A percentile compares a stretch with the other conserved stretches of the same genome.
These are phyloP conservation scores for Aspiorhynchus laticeps DNA, from an alignment of 2,113 vertebrate species.

Conservation along the genomic window DNA sequence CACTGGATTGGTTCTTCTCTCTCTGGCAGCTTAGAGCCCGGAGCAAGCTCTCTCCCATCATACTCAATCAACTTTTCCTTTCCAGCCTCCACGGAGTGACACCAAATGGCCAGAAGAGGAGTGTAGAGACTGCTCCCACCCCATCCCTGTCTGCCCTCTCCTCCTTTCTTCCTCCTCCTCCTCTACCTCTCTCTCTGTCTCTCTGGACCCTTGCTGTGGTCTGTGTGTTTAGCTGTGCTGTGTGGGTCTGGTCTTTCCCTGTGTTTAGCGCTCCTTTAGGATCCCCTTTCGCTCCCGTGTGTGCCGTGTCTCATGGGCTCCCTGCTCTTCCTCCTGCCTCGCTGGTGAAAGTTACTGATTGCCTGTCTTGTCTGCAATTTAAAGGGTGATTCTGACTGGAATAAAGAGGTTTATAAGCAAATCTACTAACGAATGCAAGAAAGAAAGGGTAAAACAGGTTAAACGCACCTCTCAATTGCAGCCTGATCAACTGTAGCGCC, in stretches of 20 bases:
- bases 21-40: slow-evolving; percentile 34
- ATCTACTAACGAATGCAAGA: slow-evolving; percentile 42
- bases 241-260: slow-evolving; percentile 69
- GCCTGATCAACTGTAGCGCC: slow-evolving; percentile 93
- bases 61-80: slow-evolving; percentile 60
- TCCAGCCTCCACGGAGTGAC: slow-evolving; percentile 68
- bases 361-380: slow-evolving; percentile 98
- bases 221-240: slow-evolving; percentile 74
- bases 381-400: slow-evolving; percentile 48
- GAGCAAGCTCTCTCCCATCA: slow-evolving; percentile 39
- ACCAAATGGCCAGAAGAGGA: slow-evolving; percentile 46
- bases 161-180: slow-evolving; percentile 37
- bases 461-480: slow-evolving; percentile 97
- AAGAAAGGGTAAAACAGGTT: slow-evolving; percentile 57
- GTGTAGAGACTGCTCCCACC: slow-evolving; percentile 51
- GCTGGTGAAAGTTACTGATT: slow-evolving; percentile 98
- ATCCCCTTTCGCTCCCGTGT: slow-evolving; percentile 49
- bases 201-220: slow-evolving; percentile 59
- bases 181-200: slow-evolving; percentile 43
- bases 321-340: slow-evolving; percentile 68
- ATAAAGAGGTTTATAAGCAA: slow-evolving; percentile 66
- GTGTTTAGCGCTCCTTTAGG: slow-evolving; percentile 76
- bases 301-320: slow-evolving; percentile 53
- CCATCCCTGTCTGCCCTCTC: slow-evolving; percentile 49
- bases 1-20: slow-evolving; percentile 58